phyloP scores from a whole-genome alignment of 2,113 vertebrate genomes.

The Nycticryphes semicollaris region DNA sequence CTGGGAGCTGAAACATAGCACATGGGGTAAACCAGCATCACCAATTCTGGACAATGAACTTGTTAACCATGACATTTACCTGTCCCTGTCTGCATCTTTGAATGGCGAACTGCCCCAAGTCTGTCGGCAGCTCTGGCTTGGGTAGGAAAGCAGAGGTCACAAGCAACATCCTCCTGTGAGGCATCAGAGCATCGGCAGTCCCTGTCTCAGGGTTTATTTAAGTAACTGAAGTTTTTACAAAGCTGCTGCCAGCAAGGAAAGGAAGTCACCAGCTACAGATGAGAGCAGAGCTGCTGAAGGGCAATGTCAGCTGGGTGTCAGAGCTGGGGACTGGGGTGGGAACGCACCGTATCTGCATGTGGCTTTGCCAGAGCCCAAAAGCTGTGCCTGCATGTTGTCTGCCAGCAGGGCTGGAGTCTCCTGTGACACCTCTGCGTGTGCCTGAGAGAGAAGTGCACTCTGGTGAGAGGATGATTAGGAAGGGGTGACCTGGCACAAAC shows the following conservation, averaged over 20 bases:
- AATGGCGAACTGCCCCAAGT: not conserved
- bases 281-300: not conserved
- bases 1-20: not conserved
- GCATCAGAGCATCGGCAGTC: not conserved
- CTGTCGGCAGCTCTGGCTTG: not conserved
- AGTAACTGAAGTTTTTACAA: not conserved
- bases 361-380: not conserved
- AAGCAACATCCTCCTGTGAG: not conserved
- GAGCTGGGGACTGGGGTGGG: not conserved
- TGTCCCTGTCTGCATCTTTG: not conserved
- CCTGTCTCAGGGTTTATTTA: not conserved
- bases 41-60: not conserved
- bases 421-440: not conserved
- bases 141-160: not conserved
- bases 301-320: not conserved
- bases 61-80: not conserved
- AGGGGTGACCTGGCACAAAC: not conserved
- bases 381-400: not conserved
- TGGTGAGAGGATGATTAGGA: not conserved
- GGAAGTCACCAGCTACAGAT: not conserved
- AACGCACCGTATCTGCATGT: not conserved
- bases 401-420: not conserved
- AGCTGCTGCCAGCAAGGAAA: not conserved
- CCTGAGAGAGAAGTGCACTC: not conserved
- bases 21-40: not conserved